These are phyloP conservation scores for Nomada flava DNA, from an alignment of 2,888 invertebrate genomes.

Conservation along the genomic window DNA sequence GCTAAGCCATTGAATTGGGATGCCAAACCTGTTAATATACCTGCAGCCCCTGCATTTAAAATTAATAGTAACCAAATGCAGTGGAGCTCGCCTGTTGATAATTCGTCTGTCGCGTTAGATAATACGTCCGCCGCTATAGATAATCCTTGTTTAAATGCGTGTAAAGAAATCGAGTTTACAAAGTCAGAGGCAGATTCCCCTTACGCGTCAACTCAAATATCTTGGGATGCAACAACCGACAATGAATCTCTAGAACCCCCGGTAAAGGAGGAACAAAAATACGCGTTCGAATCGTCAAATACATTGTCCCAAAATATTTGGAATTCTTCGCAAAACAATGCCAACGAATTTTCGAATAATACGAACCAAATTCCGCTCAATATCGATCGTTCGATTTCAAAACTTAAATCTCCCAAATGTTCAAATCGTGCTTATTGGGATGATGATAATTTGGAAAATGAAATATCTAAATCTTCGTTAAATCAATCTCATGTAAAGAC, in stretches of 20 bases:
- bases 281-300: conserved; percentile 29
- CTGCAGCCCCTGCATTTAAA: conserved; percentile 35
- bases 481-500: conserved; percentile 20
- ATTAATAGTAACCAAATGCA: conserved; percentile 51
- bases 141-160: conserved; percentile 27
- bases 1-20: conserved; percentile 86
- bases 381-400: conserved; percentile 16
- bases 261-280: conserved; percentile 38
- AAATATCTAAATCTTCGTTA: conserved; percentile 7
- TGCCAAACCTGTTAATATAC: conserved; percentile 36
- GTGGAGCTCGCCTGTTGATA: conserved; percentile 50
- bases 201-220: conserved; percentile 32
- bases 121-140: conserved; percentile 13
- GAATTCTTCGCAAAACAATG: conserved; percentile 33
- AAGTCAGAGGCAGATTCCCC: conserved; percentile 42
- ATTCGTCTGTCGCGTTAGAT: conserved; percentile 18
- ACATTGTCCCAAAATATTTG: conserved; percentile 40
- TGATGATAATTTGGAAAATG: conserved; percentile 41
- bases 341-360: conserved; percentile 27
- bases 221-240: conserved; percentile 46
- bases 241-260: conserved; percentile 48
- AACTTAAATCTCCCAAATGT: conserved; percentile 20
- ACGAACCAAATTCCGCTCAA: conserved; percentile 15
- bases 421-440: conserved; percentile 43
- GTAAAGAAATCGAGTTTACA: conserved; percentile 38